Evolutionary conservation across 2,113 vertebrate genomes (phyloP).

Genomic region (Paratilapia polleni): DNA sequence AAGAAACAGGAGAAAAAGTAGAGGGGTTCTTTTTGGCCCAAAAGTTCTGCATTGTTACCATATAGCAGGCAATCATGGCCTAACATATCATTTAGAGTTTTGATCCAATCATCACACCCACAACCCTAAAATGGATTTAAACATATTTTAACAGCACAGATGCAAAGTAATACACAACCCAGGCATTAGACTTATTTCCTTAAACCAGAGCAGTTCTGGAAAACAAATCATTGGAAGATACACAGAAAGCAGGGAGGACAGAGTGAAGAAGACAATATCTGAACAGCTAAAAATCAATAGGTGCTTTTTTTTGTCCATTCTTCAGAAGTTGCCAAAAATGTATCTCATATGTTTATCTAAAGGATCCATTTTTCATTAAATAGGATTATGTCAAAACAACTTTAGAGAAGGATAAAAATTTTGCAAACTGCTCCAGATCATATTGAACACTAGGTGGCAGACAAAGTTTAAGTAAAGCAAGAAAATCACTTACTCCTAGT

Average conservation of each 20-base stretch:
- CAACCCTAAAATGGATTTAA: neutral
- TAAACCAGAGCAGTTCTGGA: constrained; percentile 6
- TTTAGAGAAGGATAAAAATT: neutral
- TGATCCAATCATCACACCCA: neutral
- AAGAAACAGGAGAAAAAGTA: neutral
- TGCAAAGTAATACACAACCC: constrained; percentile 28
- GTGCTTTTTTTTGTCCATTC: neutral
- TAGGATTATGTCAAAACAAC: neutral
- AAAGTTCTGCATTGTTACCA: neutral
- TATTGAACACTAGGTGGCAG: constrained; percentile 68
- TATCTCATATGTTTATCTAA: neutral
- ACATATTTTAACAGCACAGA: neutral
- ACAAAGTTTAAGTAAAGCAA: constrained; percentile 8
- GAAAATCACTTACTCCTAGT: neutral
- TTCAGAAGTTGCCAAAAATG: neutral
- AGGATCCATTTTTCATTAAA: neutral
- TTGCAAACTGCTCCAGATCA: neutral
- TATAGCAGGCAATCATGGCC: neutral
- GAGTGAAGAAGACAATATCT: neutral
- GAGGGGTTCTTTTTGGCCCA: neutral
- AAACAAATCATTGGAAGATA: constrained; percentile 12
- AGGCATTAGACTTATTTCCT: neutral
- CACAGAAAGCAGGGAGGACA: constrained; percentile 30
- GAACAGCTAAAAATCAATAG: constrained; percentile 34
- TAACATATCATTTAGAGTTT: neutral